A percentile compares a stretch with the other conserved stretches of the same genome.
phyloP scores from a whole-genome alignment of 2,797 vertebrate genomes.

The Cossypha dichroa region DNA sequence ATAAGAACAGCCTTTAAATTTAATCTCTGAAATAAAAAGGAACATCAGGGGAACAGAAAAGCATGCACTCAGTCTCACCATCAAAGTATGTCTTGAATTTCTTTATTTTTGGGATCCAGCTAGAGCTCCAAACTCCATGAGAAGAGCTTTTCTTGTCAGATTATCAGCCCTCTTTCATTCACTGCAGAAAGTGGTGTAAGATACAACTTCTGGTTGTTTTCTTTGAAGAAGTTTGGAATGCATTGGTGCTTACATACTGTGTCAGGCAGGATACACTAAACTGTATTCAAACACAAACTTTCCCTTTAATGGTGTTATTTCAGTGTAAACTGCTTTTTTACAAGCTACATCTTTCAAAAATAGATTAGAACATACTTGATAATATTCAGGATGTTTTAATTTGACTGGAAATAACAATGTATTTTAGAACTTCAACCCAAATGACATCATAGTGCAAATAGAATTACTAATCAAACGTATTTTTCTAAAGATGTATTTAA shows the following conservation, averaged over 20 bases:
- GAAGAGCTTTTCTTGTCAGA: neutral
- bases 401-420: neutral
- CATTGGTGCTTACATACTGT: neutral
- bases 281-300: neutral
- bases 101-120: neutral
- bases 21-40: constrained; percentile 14
- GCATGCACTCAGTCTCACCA: neutral
- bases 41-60: neutral
- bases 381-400: neutral
- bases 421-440: neutral
- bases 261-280: neutral
- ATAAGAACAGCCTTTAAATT: neutral
- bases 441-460: neutral
- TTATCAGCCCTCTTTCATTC: neutral
- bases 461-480: neutral
- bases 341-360: neutral
- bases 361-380: neutral
- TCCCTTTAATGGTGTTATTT: neutral
- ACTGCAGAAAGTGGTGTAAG: neutral
- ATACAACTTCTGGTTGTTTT: neutral
- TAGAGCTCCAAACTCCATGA: neutral
- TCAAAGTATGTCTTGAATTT: neutral
- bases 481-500: neutral
- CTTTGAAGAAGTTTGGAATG: neutral
- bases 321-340: neutral